Evolutionary conservation across 2,113 vertebrate species (phyloP), one percentile per base, ranked within the genome.

Genomic region (Syrrhaptes paradoxus): DNA sequence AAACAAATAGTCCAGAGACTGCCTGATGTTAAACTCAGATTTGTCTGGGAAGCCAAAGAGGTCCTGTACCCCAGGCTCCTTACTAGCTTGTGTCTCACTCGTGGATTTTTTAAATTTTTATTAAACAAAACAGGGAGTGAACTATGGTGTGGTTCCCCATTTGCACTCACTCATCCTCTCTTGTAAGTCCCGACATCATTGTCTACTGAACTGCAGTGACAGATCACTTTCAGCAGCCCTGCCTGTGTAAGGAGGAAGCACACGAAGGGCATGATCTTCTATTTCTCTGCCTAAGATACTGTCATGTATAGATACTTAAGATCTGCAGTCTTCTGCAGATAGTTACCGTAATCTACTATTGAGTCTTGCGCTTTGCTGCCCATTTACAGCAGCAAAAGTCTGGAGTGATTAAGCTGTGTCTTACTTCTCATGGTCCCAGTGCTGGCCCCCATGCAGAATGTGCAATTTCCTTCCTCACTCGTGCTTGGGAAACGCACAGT

Each of bases 391-490:
- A 67, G 45, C 45, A 61, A 22, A 65, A 73, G 36, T 84, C 80
- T 49, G 66, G 65, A 41, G 45, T 49, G 68, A 65, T 93, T 67
- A 92, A 84, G 16, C 61, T 52, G 57, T 51, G 58, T 34, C 59
- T 59, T 85, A 29, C 46, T 96, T 91, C 45, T 89, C 32, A 11
- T 25, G 63, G 82, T 57, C 31, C 38, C 0, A 0, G 14, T 66
- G 49, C 43, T 34, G 63, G 67, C 46, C 59, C 32, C 63, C 3
- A 1, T 51, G 51, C 6, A 11, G 73, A 86, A 57, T 17, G 41
- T 93, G 92, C 79, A 86, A 81, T 94, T 95, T 97, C 88, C 96
- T 95, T 94, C 88, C 90, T 78, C 16, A 3, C n/a, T 79, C 3
- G 0, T 36, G 41, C 49, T 87, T 91, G 55, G 74, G 83, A 81